Evolutionary conservation across 1,140 invertebrate genomes (phyloP), one percentile per base, ranked within the genome.

Genomic region (Listronotus bonariensis): DNA sequence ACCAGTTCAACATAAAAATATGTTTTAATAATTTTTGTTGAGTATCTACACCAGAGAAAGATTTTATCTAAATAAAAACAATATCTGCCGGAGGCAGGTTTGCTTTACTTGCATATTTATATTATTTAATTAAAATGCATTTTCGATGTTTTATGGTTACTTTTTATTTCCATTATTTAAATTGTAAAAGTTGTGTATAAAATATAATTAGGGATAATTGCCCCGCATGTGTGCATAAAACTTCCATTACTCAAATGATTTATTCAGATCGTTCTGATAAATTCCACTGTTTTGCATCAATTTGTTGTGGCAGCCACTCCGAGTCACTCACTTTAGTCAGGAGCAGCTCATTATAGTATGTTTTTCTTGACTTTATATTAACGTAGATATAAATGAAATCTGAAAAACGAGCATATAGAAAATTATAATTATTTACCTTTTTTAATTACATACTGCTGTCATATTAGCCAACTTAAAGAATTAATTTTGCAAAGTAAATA

Each of bases 131-230:
- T 59, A 59, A 59, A 59, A 59, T 59, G 57, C 46, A 40, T 38
- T 59, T 59, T 49, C 43, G 26, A 51, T 40, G 40, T 18, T 38
- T 10, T 52, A 52, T 36, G 31, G 49, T 58, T 17, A 34, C 59
- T 62, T 62, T 62, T 62, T 62, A 41, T 53, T 62, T 63, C 61
- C 61, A 63, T 56, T 63, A 63, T 63, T 63, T 55, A 63, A 62
- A 62, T 62, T 62, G 59, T 53, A 36, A 43, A 63, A 63, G 61
- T 56, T 46, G 41, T 56, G 52, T 56, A 63, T 63, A 63, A 63
- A 63, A 63, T 63, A 63, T 63, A 63, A 63, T 63, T 63, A 63
- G 61, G 26, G 36, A 63, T 63, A 63, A 63, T 63, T 63, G 61
- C 51, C 38, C 52, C 42, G 53, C 61, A 63, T 55, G 61, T 55